These are phyloP conservation scores for Coenonympha glycerion DNA, from an alignment of 2,888 invertebrate species.

Conservation along the genomic window DNA sequence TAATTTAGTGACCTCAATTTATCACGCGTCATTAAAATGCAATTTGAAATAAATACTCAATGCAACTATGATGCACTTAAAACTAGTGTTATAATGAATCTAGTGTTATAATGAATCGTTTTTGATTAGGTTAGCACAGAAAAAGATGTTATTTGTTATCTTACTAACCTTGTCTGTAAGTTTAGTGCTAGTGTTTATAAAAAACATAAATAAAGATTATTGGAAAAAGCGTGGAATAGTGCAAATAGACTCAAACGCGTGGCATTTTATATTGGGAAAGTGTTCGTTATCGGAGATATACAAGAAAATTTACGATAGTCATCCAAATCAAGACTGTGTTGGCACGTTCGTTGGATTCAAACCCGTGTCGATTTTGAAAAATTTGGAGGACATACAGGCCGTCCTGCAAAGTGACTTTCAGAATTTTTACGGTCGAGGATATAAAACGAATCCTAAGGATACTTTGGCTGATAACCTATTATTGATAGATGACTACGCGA, in stretches of 20 bases:
- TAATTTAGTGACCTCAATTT: neutral
- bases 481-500: slow-evolving; percentile 44
- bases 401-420: slow-evolving; percentile 48
- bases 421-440: slow-evolving; percentile 49
- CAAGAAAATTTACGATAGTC: slow-evolving; percentile 43
- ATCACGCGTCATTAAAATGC: neutral
- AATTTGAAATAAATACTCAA: neutral
- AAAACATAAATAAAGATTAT: slow-evolving; percentile 37
- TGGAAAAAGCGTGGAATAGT: slow-evolving; percentile 48
- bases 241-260: slow-evolving; percentile 36
- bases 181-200: slow-evolving; percentile 23
- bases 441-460: slow-evolving; percentile 42
- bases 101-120: neutral
- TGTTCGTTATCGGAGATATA: slow-evolving; percentile 44
- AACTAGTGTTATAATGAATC: neutral
- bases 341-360: slow-evolving; percentile 40
- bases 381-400: slow-evolving; percentile 47
- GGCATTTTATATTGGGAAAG: slow-evolving; percentile 42
- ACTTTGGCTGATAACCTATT: slow-evolving; percentile 47
- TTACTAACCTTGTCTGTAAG: slow-evolving; percentile 30
- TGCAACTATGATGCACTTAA: neutral
- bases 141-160: slow-evolving; percentile 27
- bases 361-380: slow-evolving; percentile 43
- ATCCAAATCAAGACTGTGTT: slow-evolving; percentile 37
- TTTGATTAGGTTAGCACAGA: slow-evolving; percentile 1